Percentiles rank a stretch among this genome's conserved stretches.
These are phyloP conservation scores for Bembecia ichneumoniformis DNA, from an alignment of 2,888 invertebrate genomes.

Conservation along the genomic window DNA sequence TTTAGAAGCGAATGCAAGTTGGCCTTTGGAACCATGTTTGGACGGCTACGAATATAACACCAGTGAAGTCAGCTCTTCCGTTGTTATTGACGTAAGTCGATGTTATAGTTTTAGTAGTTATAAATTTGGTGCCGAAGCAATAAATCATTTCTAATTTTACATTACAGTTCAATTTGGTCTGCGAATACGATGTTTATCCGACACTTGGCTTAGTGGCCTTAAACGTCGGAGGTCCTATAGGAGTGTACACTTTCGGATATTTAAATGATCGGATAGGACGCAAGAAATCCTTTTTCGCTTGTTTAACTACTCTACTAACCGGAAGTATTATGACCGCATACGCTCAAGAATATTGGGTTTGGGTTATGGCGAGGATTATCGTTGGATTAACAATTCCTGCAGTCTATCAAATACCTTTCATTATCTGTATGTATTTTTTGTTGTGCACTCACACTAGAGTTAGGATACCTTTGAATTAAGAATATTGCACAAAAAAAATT, in stretches of 20 bases:
- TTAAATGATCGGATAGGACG: conserved; percentile 91
- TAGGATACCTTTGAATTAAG: too few species aligned
- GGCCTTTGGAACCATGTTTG: conserved; percentile 78
- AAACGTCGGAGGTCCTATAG: conserved; percentile 90
- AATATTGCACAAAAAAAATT: neutral
- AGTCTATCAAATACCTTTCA: conserved; percentile 94
- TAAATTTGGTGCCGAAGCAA: neutral
- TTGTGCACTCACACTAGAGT: neutral
- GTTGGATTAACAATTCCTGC: conserved; percentile 95
- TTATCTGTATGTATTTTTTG: conserved; percentile 81
- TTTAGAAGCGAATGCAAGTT: conserved; percentile 61
- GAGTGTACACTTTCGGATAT: conserved; percentile 89
- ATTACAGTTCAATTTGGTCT: conserved; percentile 90
- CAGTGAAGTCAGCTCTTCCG: conserved; percentile 79
- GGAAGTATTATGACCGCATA: conserved; percentile 87
- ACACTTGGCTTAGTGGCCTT: conserved; percentile 88
- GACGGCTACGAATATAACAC: conserved; percentile 87
- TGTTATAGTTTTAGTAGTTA: neutral
- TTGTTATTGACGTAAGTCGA: conserved; percentile 85
- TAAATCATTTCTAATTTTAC: neutral
- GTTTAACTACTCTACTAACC: conserved; percentile 83
- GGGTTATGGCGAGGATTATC: conserved; percentile 84
- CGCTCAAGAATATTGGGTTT: conserved; percentile 84
- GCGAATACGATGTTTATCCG: conserved; percentile 88
- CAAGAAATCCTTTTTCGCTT: conserved; percentile 87